Base-by-base conservation (phyloP, 2,797 vertebrate genomes). In the Rhodeus uyekii region DNA sequence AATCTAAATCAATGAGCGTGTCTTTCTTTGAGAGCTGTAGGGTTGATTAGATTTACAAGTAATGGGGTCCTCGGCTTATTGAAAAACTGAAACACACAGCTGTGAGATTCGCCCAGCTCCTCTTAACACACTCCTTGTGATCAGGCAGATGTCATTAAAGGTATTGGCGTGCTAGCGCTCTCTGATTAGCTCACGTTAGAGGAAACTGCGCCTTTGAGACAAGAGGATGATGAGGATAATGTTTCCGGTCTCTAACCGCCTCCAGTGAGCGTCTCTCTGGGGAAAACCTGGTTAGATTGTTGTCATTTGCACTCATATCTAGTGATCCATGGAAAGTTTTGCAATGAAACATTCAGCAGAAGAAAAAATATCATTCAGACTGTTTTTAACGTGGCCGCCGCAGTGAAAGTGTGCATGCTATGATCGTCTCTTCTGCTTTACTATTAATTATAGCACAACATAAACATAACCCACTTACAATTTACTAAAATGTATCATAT, bases 141-240 rank as follows among this genome's bases (percentile, higher is more conserved):
- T 29, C 36, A 32, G 79, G 39, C 76, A 65, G 74, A 58, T 84
- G 78, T 69, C 79, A 85, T 84, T 74, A 87, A 74, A 71, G 27
- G 29, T 69, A 83, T 77, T 58, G 80, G 78, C 36, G 39, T 75
- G 69, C 38, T 63, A 65, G 61, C 32, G 29, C 94, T 93, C 86
- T 96, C 95, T 0, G 93, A 92, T 10, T 95, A 94, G 88, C 92
- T 72, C 71, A 64, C 38, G 61, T 64, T 83, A 72, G 50, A 84
- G 76, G 82, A 84, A 76, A 83, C 65, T 19, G 3, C 48, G 76
- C 63, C 69, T 65, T 76, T 65, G 76, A 53, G 82, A 68, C 18
- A 10, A 24, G 46, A 65, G 71, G 39, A 65, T 67, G 79, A 84
- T 50, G 63, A 73, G 75, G 67, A 39, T 38, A 55, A 24, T n/a